phyloP scores from a whole-genome alignment of 2,113 vertebrate genomes.

The Cygnus buccinator region DNA sequence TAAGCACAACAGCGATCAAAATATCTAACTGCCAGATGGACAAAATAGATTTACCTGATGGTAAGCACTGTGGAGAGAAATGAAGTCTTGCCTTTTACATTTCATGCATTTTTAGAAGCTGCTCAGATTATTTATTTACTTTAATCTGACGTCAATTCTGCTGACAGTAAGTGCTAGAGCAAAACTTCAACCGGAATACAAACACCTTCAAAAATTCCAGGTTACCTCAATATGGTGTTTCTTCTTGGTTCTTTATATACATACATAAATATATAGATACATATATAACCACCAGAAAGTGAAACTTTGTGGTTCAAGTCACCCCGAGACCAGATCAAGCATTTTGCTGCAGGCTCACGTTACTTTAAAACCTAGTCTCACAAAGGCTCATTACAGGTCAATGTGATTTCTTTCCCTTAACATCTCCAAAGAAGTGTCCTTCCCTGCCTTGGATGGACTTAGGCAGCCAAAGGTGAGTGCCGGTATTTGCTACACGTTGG shows the following conservation, averaged over 20 bases:
- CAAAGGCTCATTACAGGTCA: neutral
- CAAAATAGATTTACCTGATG: neutral
- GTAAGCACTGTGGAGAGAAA: neutral
- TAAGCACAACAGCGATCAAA: neutral
- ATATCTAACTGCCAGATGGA: neutral
- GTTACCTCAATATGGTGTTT: neutral
- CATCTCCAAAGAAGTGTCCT: neutral
- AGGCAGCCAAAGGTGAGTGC: neutral
- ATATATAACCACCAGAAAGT: neutral
- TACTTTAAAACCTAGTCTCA: neutral
- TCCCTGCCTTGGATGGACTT: neutral
- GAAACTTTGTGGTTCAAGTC: neutral
- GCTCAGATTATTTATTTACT: neutral
- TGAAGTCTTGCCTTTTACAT: neutral
- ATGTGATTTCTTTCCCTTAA: neutral
- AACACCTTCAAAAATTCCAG: neutral
- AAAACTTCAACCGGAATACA: neutral
- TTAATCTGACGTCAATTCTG: neutral
- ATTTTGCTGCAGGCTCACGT: neutral
- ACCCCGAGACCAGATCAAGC: neutral
- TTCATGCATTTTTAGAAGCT: slow-evolving; percentile 12
- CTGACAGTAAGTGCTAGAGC: neutral
- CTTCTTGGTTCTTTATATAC: neutral
- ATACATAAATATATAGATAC: neutral
- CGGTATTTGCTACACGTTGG: neutral